phyloP scores from a whole-genome alignment of 2,113 vertebrate genomes.

The Oxyura jamaicensis region DNA sequence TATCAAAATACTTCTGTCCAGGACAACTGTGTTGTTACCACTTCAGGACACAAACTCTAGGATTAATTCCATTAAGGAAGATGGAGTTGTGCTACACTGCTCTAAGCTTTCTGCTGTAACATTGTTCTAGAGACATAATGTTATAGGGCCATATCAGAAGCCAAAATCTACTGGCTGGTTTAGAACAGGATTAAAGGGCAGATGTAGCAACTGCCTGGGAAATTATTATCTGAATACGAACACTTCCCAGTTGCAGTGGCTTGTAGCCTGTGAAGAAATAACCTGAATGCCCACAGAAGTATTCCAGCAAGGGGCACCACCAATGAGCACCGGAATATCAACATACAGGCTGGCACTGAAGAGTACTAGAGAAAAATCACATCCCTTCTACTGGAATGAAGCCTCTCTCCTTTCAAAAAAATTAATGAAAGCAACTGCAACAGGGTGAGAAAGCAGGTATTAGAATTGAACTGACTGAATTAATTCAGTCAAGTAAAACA shows the following conservation, averaged over 20 bases:
- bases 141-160: fast-evolving
- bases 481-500: background rate
- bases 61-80: background rate
- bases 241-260: background rate
- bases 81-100: background rate
- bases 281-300: background rate
- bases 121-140: background rate
- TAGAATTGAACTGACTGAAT: background rate
- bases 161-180: background rate
- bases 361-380: background rate
- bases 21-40: background rate
- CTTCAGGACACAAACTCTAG: background rate
- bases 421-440: background rate
- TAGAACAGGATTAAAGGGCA: background rate
- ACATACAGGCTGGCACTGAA: background rate
- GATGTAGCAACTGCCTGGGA: fast-evolving
- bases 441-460: background rate
- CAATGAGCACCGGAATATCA: background rate
- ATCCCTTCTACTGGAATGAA: background rate
- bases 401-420: background rate
- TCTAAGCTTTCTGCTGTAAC: background rate
- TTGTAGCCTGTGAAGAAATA: background rate
- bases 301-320: background rate
- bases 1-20: background rate
- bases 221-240: background rate